Evolutionary conservation across 2,113 vertebrate genomes (phyloP), one percentile per base, ranked within the genome.

Genomic region (Saguinus midas): DNA sequence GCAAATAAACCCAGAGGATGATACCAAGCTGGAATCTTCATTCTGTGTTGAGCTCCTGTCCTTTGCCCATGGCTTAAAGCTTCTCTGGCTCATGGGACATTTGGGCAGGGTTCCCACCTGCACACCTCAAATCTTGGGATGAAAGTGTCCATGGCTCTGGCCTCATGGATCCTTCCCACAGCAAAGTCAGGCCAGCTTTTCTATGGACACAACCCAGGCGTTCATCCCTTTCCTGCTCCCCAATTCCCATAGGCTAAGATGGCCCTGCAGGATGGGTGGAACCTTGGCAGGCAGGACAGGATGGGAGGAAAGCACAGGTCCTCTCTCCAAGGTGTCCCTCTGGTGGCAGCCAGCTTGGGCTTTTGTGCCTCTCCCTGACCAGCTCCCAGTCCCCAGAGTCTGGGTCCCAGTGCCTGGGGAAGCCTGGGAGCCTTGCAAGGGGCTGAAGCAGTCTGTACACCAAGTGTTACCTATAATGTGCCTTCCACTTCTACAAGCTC

Each of bases 231-330:
- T 7, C 66, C 18, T 35, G 58, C 16, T 2, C 32, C 61, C 3
- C 0, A 0, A 9, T 29, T 1, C 57, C 5, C 8, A 1, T 17
- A 32, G 37, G 32, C 55, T 48, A n/a, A 20, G 37, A 82, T 9
- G 48, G 90, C 45, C 48, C 11, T 72, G 23, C 12, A 68, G 66
- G 66, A n/a, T 0, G 1, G 27, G 61, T 29, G 27, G 61, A 27
- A 64, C 61, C 61, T 64, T 6, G 2, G 61, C 12, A 13, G 27
- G 27, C 27, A 64, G 61, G 29, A 45, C 1, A 32, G 21, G 50
- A 70, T 3, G 32, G 4, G 45, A 48, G 43, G 45, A 37, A 43
- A 8, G 11, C 10, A 20, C n/a, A 29, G 10, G 7, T 58, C 70
- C 7, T 32, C 29, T n/a, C 25, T 70, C 72, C 3, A 12, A 75